Evolutionary conservation across 37 sponge, comb jelly and placozoan species (phyloP).

Genomic region (Aplysina aerophoba): DNA sequence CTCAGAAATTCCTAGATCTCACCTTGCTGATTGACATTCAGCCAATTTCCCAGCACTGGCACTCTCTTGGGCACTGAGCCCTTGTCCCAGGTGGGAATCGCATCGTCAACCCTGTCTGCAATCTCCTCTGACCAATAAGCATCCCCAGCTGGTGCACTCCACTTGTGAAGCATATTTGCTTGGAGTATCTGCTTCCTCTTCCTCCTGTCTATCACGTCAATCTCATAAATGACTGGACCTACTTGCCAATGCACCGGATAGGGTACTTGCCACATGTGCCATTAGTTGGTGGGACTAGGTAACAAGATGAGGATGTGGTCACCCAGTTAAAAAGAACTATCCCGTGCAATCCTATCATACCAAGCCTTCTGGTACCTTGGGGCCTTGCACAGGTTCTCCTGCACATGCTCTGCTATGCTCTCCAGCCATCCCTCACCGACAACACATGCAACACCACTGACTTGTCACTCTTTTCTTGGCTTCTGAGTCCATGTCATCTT

Average conservation of each 20-base stretch:
- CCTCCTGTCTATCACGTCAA: constrained; percentile 23
- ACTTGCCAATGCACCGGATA: constrained; percentile 18
- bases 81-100: too few species aligned
- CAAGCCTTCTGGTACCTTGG: constrained; percentile 10
- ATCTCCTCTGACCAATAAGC: too few species aligned
- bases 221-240: constrained; percentile 39
- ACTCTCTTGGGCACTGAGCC: too few species aligned
- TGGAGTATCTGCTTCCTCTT: constrained; percentile 45
- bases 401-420: background rate
- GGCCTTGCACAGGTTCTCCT: constrained; percentile 35
- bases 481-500: too few species aligned
- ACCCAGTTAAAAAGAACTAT: background rate
- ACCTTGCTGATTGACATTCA: background rate
- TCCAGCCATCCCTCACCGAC: too few species aligned
- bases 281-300: constrained; percentile 24
- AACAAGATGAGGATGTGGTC: constrained; percentile 41
- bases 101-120: too few species aligned
- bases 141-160: background rate
- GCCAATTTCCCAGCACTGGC: too few species aligned
- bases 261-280: constrained; percentile 44
- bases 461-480: too few species aligned
- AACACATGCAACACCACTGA: too few species aligned
- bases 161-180: constrained; percentile 35
- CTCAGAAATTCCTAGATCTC: background rate
- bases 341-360: background rate